Evolutionary conservation across 2,888 invertebrate genomes (phyloP), one percentile per base, ranked within the genome.

Genomic region (Brachyptera putata): DNA sequence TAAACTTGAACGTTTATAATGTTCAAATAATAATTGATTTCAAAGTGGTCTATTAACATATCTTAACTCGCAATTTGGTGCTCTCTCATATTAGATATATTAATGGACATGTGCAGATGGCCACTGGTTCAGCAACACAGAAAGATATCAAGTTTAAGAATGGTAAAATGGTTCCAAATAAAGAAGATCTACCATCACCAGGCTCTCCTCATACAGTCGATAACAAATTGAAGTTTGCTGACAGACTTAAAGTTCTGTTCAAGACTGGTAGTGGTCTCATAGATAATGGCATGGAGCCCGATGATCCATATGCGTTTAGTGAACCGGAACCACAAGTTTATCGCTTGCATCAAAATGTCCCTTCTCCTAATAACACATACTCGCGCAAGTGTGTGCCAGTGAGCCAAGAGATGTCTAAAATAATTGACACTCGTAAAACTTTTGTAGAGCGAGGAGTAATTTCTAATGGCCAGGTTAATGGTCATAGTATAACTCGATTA

Each of bases 251-350:
- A 67, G 75, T 76, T 59, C 69, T 77, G 58, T 69, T 74, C 36
- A 75, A 75, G 69, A 65, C 71, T 30, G 72, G 70, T 16, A 21
- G 18, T 21, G 21, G 4, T 21, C 18, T 18, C 16, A 21, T 3
- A 16, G 43, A 43, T 5, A 43, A 43, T 43, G 43, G 43, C n/a
- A 43, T 49, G 49, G 64, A 64, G 57, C 72, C 73, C 64, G 75
- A 74, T 61, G 78, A 78, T 70, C 78, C 78, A 1, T 78, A 78
- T 63, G 72, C 77, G 59, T 78, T 78, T 68, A 75, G 75, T 65
- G 78, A 78, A 61, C 74, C 75, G 2, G 76, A 76, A 37, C 61
- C 66, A 13, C 64, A 62, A 39, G 62, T 60, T 16, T 30, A 60
- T 7, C 61, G 58, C 11, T 41, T 63, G 37, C 57, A 63, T 43